Base-by-base conservation (phyloP, 2,797 vertebrate genomes). In the Zalophus californianus region DNA sequence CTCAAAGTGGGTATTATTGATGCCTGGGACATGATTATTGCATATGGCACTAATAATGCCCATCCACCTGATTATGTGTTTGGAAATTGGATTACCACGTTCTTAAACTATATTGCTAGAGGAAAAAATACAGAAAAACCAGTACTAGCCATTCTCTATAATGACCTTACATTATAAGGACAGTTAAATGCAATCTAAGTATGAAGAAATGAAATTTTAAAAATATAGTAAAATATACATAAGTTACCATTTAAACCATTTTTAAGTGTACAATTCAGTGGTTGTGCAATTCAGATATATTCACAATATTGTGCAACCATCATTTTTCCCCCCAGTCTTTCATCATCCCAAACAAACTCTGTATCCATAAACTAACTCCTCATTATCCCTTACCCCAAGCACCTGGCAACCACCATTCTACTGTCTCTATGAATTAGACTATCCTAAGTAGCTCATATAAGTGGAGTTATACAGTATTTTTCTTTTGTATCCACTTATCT, bases 91-190 rank as follows among this genome's bases (percentile, higher is more conserved):
- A 86, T 98, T 60, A 84, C 64, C 35, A 87, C 97, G 92, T 96
- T 98, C 41, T 96, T 97, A 93, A 96, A 90, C 41, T 98, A 97
- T 50, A 88, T 97, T 98, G 91, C 80, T 97, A 97, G 83, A 93
- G 50, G 48, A 25, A 44, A 90, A 91, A 60, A n/a, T 50, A n/a
- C 5, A 82, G 44, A 88, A 87, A 90, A 79, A 12, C 9, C 18
- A n/a, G 1, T 35, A 52, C 27, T 38, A 52, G 15, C n/a, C 3
- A 32, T 16, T 88, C 44, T 88, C 29, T 77, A 4, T 23, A 64
- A 50, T 75, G 41, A 52, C 35, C 20, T 70, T 56, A 73, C 23
- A 35, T 8, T 60, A 3, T 29, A 85, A 78, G 58, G 41, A 32
- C 62, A 29, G 27, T 79, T 96, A 73, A 79, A 73, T 52, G n/a